These are phyloP conservation scores for Calcarius lapponicus DNA, from an alignment of 2,797 vertebrate genomes.

Conservation along the genomic window DNA sequence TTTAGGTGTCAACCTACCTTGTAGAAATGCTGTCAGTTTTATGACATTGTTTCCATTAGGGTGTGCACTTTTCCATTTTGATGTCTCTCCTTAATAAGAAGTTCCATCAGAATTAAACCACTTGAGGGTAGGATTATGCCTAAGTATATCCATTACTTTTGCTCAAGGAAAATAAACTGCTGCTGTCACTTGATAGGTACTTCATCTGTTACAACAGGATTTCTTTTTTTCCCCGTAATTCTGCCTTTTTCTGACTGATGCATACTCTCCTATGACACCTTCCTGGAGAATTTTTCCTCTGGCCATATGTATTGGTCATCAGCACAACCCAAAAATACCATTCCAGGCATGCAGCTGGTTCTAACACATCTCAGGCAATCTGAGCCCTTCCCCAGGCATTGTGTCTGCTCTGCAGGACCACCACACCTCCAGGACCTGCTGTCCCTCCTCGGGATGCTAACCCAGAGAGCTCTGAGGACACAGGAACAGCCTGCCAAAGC, in stretches of 20 bases:
- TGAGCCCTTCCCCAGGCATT: background rate
- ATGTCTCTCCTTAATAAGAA: conserved; percentile 49
- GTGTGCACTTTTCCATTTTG: conserved; percentile 38
- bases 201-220: conserved; percentile 41
- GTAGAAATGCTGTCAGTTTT: conserved; percentile 33
- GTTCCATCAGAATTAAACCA: conserved; percentile 49
- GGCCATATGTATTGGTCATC: background rate
- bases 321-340: background rate
- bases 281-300: background rate
- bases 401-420: background rate
- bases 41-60: conserved; percentile 12
- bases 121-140: conserved; percentile 62
- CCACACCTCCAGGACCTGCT: background rate
- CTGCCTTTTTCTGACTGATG: conserved; percentile 1
- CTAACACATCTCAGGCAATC: background rate
- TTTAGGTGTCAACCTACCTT: background rate
- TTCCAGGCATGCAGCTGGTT: background rate
- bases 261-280: background rate
- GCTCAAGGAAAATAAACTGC: conserved; percentile 57
- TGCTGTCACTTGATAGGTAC: conserved; percentile 53
- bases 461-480: background rate
- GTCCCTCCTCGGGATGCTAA: background rate
- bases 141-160: conserved; percentile 61
- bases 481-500: background rate
- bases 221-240: background rate